A percentile compares a stretch with the other conserved stretches of the same genome.
phyloP scores from a whole-genome alignment of 2,888 invertebrate genomes.

The Drosophila longiperda region DNA sequence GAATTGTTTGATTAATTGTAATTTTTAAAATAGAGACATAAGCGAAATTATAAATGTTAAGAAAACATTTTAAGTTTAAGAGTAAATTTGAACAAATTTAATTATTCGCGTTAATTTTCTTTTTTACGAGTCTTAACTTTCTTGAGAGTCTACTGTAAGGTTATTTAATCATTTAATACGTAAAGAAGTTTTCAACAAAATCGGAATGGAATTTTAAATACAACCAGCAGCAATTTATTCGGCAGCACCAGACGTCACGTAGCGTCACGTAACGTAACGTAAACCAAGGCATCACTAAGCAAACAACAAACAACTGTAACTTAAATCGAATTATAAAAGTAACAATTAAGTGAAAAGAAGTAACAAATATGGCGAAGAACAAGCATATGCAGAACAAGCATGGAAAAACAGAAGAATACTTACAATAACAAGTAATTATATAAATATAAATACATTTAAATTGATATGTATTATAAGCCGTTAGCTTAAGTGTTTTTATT shows the following conservation, averaged over 20 bases:
- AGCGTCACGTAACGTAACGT: constrained; percentile 17
- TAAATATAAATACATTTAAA: constrained; percentile 62
- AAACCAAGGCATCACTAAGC: constrained; percentile 27
- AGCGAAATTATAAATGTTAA: not conserved
- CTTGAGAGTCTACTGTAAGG: constrained; percentile 4
- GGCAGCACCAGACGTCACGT: constrained; percentile 34
- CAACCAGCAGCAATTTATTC: constrained; percentile 23
- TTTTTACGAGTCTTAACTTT: not conserved
- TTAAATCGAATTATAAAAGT: constrained; percentile 73
- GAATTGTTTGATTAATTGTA: not conserved
- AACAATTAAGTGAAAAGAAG: constrained; percentile 48
- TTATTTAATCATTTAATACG: constrained; percentile 1
- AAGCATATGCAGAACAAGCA: constrained; percentile 16
- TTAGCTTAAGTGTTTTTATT: constrained; percentile 79
- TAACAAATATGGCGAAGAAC: constrained; percentile 42
- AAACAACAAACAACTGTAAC: constrained; percentile 54
- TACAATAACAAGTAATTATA: constrained; percentile 56
- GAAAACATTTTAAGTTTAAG: not conserved
- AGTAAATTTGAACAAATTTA: not conserved
- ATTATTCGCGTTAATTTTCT: not conserved
- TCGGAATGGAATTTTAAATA: not conserved
- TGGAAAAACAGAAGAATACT: constrained; percentile 28
- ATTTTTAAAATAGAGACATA: not conserved
- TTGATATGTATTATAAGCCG: constrained; percentile 70
- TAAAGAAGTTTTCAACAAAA: constrained; percentile 22